Percentiles rank a stretch among this genome's conserved stretches.
These are phyloP conservation scores for Pristionchus arcanus DNA, from an alignment of 2,888 invertebrate species.

Conservation along the genomic window DNA sequence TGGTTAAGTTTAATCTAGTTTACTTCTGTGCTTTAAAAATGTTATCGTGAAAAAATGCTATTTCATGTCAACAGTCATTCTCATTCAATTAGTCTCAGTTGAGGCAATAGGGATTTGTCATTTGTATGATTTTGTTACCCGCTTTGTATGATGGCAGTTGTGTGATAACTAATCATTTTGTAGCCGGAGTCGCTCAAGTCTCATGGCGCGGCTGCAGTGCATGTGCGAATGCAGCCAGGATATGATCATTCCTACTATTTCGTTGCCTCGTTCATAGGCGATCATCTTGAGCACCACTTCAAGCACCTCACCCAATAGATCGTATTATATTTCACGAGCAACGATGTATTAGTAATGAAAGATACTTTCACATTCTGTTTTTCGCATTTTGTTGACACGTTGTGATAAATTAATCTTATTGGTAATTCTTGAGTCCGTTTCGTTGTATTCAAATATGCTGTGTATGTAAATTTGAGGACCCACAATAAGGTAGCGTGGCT, in stretches of 20 bases:
- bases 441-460: too few relatives aligned
- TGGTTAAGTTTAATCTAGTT: neutral
- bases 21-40: neutral
- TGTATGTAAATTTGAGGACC: too few relatives aligned
- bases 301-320: slow-evolving; percentile 3
- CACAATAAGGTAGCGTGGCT: too few relatives aligned
- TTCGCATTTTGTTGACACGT: neutral
- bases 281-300: slow-evolving; percentile 92
- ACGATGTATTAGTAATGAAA: too few relatives aligned
- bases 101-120: neutral
- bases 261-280: slow-evolving; percentile 91
- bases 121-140: neutral
- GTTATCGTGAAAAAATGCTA: neutral
- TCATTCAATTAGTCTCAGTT: too few relatives aligned
- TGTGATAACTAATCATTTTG: neutral
- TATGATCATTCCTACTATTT: slow-evolving; percentile 97
- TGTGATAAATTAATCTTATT: neutral
- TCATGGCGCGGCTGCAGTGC: slow-evolving; percentile 55
- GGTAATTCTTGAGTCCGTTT: neutral
- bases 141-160: too few relatives aligned
- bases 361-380: neutral
- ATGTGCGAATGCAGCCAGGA: slow-evolving; percentile 82
- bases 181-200: slow-evolving; percentile 63
- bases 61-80: too few relatives aligned
- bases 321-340: neutral